A percentile compares a stretch with the other conserved stretches of the same genome.
Evolutionary conservation across 2,888 invertebrate genomes (phyloP).

Genomic region (Nymphalis c-album): DNA sequence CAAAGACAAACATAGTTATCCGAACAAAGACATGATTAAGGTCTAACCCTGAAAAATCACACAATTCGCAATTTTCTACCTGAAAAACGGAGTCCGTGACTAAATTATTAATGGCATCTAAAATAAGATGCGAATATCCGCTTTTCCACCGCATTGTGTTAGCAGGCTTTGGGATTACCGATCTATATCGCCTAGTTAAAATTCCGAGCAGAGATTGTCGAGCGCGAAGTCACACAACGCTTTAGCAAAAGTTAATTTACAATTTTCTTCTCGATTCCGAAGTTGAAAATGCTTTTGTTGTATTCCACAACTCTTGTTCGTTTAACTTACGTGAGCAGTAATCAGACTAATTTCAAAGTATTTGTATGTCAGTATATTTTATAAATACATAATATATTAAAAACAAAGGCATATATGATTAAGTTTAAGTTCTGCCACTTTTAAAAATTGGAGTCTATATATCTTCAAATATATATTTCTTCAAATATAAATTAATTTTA

Average conservation of each 20-base stretch:
- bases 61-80: conserved; percentile 80
- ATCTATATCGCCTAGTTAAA: conserved; percentile 75
- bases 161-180: conserved; percentile 68
- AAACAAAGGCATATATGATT: background rate
- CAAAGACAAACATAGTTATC: conserved; percentile 28
- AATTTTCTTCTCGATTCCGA: conserved; percentile 59
- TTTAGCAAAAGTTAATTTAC: conserved; percentile 70
- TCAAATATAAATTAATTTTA: no score
- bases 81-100: conserved; percentile 72
- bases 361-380: background rate
- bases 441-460: no score
- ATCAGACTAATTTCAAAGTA: background rate
- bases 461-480: no score
- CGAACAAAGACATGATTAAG: conserved; percentile 64
- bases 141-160: conserved; percentile 70
- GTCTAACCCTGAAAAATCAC: conserved; percentile 64
- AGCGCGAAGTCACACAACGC: conserved; percentile 65
- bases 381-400: background rate
- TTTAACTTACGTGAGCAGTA: conserved; percentile 11
- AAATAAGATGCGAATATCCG: conserved; percentile 75
- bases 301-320: conserved; percentile 18
- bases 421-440: background rate
- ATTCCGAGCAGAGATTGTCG: conserved; percentile 68
- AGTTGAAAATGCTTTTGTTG: conserved; percentile 27
- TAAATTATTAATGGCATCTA: conserved; percentile 72